Conservation (phyloP, 2,113 vertebrate species). For the rat (Rattus norvegicus) region DNA sequence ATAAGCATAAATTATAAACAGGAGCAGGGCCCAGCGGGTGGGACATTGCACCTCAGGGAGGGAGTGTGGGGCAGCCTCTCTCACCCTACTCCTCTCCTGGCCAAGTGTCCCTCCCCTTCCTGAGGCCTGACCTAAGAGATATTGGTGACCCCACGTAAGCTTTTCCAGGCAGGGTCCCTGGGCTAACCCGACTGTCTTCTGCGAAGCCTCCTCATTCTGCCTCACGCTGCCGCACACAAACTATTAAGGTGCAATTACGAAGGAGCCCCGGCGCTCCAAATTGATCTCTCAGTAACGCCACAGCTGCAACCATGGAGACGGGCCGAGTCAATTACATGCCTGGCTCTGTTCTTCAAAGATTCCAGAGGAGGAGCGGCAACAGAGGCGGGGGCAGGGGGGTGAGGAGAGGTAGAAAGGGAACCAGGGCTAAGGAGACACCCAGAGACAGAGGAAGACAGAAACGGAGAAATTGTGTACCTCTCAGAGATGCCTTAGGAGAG, state of each 20-base stretch:
- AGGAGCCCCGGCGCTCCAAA: conserved; percentile 63
- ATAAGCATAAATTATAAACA: conserved; percentile 78
- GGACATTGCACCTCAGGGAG: not conserved
- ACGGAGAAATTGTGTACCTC: not conserved
- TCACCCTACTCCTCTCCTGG: not conserved
- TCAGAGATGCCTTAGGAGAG: not conserved
- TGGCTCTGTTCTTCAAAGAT: conserved; percentile 74
- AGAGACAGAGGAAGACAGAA: not conserved
- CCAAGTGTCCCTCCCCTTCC: not conserved
- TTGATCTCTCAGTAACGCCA: conserved; percentile 66
- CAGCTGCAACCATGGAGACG: conserved; percentile 79
- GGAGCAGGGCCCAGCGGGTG: conserved; percentile 47
- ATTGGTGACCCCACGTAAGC: not conserved
- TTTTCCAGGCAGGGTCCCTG: not conserved
- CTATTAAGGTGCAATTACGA: conserved; percentile 73
- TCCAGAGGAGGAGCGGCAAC: conserved; percentile 25
- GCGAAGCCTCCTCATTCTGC: not conserved
- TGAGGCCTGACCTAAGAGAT: not conserved
- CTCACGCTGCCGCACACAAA: conserved; percentile 39
- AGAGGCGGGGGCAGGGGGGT: not conserved
- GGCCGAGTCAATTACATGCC: conserved; percentile 72
- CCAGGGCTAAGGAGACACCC: not conserved
- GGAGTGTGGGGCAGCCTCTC: not conserved
- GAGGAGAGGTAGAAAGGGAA: not conserved
- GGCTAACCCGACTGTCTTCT: not conserved